Base-by-base conservation (phyloP, 2,888 invertebrate genomes). In the Apodemia duryi region DNA sequence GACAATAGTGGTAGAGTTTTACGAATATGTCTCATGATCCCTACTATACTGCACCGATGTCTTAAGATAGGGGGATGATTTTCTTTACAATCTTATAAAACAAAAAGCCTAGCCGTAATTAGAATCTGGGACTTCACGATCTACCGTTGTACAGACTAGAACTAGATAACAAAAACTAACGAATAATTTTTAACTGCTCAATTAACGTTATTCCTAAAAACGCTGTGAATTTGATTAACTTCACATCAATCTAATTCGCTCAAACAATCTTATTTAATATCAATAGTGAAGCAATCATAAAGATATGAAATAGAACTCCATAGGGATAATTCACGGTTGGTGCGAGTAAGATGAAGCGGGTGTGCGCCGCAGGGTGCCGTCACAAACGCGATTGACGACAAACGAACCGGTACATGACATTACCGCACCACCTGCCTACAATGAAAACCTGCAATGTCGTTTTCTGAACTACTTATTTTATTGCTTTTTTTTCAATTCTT, bases 311-410 rank as follows among this genome's bases (percentile, higher is more conserved):
- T 68, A 65, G 38, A 28, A 62, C 62, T 68, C 63, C 49, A 65
- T 10, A 35, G 21, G 49, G 52, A 21, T 43, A 54, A 64, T 38
- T 46, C 49, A 62, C 57, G 49, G 28, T 60, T 11, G 65, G 62
- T 32, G 65, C 35, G 63, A 67, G 64, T 38, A 54, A 66, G 62
- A 65, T 62, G 65, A 70, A 79, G 75, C 79, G 77, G 72, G 70
- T 77, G 77, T 77, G 74, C 84, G 75, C 79, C 79, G 77, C 83
- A 80, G 84, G 75, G 77, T 75, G 78, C 65, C 72, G 74, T 81
- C 79, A 73, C 84, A 84, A 86, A 88, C 81, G 77, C 83, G 86
- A 91, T 91, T 90, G 86, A 83, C 74, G 77, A 75, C 81, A 91
- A 91, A 91, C 86, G 89, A 91, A 90, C 84, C 90, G 79, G 75